Evolutionary conservation across 2,888 invertebrate species (phyloP), one percentile per base, ranked within the genome.

Genomic region (Lepidocyrtoides sp.): DNA sequence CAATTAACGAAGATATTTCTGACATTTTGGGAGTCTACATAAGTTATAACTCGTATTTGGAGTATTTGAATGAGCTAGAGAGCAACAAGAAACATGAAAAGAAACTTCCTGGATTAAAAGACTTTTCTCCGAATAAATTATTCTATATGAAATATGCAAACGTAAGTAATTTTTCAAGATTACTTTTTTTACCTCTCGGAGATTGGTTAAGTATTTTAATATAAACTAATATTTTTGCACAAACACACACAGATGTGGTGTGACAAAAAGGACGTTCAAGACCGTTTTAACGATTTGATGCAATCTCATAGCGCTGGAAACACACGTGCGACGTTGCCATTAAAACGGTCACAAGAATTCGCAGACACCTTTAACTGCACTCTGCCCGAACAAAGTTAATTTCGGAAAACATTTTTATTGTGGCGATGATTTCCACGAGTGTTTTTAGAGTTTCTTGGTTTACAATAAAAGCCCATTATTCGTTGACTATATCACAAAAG

Each of bases 131-230:
- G 0, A 69, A 86, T 0, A 77, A 91, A 32, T 32, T 91, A 2
- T 91, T 86, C 41, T 91, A 57, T 51, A 91, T 91, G 85, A 91
- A 91, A 86, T 91, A 91, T 48, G 69, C 69, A 66, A 91, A 91
- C 26, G 91, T 91, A 77, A 77, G 26, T 23, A 26, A 8, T 17
- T 14, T 17, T 3, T 12, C 51, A 60, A 23, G 20, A 32, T n/a
- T n/a, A n/a, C n/a, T n/a, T n/a, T n/a, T n/a, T n/a, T n/a, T n/a
- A n/a, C n/a, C n/a, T n/a, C n/a, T n/a, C n/a, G n/a, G n/a, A n/a
- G n/a, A n/a, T n/a, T n/a, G n/a, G 17, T 32, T 17, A 66, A 32
- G n/a, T n/a, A 66, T 8, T 17, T 66, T n/a, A 66, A 4, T 29
- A 14, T 2, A 66, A 32, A 4, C 32, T 32, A 2, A n/a, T 4